phyloP scores from a whole-genome alignment of 2,113 vertebrate genomes.

The Pygoscelis adeliae region DNA sequence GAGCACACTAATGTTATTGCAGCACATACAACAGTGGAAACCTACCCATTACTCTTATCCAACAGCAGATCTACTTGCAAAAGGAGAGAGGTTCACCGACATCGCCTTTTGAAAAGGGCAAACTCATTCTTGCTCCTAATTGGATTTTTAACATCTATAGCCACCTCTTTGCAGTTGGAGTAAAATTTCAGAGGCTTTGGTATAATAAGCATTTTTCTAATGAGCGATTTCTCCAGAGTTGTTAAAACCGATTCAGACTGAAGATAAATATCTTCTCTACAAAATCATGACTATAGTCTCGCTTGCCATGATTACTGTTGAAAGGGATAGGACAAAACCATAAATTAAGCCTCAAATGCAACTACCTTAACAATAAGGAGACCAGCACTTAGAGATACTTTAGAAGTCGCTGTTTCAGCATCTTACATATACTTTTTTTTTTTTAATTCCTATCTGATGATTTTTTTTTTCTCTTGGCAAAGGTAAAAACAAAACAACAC shows the following conservation, averaged over 20 bases:
- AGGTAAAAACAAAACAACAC: accelerated
- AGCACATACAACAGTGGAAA: background rate
- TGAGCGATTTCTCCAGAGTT: background rate
- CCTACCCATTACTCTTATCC: background rate
- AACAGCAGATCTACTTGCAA: background rate
- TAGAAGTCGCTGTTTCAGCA: background rate
- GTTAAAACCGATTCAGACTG: background rate
- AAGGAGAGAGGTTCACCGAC: background rate
- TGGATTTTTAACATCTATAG: background rate
- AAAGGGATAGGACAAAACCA: background rate
- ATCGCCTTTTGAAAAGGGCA: background rate
- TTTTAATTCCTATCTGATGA: background rate
- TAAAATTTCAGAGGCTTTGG: background rate
- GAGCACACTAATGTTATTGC: background rate
- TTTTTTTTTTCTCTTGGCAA: background rate
- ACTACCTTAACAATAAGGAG: background rate
- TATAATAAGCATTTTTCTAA: background rate
- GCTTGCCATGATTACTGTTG: background rate
- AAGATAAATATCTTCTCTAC: background rate
- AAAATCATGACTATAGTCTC: background rate
- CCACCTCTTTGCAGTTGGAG: background rate
- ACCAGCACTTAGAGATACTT: background rate
- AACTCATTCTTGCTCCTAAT: background rate
- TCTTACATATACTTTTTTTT: background rate
- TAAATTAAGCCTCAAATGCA: background rate